A percentile compares a stretch with the other conserved stretches of the same genome.
Evolutionary conservation across 2,797 vertebrate species (phyloP).

Genomic region (Pogonophryne albipinna): DNA sequence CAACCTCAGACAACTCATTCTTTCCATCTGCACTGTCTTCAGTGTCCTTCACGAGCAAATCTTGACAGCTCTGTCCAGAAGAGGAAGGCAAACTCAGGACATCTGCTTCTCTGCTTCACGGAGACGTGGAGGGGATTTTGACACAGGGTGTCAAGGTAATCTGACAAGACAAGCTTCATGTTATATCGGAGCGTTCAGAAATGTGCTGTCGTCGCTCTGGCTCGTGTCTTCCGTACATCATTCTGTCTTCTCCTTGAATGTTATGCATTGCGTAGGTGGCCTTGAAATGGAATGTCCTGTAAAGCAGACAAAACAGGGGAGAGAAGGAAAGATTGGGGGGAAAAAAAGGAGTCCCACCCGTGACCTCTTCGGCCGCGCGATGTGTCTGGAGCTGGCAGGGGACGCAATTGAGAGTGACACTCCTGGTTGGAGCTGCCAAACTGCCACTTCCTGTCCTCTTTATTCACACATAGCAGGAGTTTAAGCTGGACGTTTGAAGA

Average conservation of each 20-base stretch:
- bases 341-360: conserved; percentile 74
- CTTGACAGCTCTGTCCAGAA: conserved; percentile 77
- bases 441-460: conserved; percentile 89
- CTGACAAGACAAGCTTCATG: conserved; percentile 86
- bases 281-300: conserved; percentile 66
- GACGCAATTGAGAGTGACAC: conserved; percentile 88
- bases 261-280: conserved; percentile 74
- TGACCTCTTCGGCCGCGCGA: conserved; percentile 84
- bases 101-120: conserved; percentile 79
- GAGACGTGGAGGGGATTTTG: conserved; percentile 80
- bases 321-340: conserved; percentile 42
- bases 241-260: conserved; percentile 77
- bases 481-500: conserved; percentile 84
- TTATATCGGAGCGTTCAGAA: conserved; percentile 82
- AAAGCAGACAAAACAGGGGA: conserved; percentile 60
- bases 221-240: conserved; percentile 80
- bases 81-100: conserved; percentile 78
- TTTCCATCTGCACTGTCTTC: conserved; percentile 64
- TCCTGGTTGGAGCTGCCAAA: conserved; percentile 90
- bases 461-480: conserved; percentile 88
- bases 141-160: conserved; percentile 83
- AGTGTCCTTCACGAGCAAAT: conserved; percentile 71
- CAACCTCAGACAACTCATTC: conserved; percentile 56
- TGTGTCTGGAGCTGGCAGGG: conserved; percentile 86
- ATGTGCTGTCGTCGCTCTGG: conserved; percentile 78